Evolutionary conservation across 2,797 vertebrate species (phyloP).

Genomic region (Brachyalestes nurse): DNA sequence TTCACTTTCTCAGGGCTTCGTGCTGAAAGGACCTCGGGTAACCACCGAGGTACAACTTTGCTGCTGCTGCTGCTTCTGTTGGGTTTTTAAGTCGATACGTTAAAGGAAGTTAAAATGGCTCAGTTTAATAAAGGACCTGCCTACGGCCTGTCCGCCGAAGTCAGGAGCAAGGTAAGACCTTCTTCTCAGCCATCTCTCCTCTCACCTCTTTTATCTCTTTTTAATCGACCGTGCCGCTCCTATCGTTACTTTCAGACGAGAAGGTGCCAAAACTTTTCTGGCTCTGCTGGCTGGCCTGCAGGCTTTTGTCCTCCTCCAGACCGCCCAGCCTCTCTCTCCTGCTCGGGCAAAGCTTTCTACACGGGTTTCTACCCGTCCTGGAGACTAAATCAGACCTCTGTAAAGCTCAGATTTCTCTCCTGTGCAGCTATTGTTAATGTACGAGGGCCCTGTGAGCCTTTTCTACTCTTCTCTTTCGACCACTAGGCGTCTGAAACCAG

Average conservation of each 20-base stretch:
- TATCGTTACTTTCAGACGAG: no score
- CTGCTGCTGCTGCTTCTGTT: no score
- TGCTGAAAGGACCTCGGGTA: not conserved
- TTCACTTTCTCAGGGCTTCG: conserved; percentile 5
- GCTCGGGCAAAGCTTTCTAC: not conserved
- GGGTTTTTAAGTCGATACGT: no score
- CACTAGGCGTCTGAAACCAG: not conserved
- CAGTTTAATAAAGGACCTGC: conserved; percentile 68
- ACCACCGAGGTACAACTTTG: no score
- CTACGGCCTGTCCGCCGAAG: conserved; percentile 67
- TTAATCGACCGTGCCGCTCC: no score
- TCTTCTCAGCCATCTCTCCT: not conserved
- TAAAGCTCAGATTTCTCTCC: no score
- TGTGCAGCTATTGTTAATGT: not conserved
- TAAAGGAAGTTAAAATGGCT: conserved; percentile 48
- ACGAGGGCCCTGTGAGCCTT: not conserved
- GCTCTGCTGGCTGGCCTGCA: not conserved
- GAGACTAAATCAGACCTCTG: no score
- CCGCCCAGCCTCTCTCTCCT: not conserved
- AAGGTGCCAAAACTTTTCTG: not conserved
- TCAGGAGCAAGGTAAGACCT: conserved; percentile 65
- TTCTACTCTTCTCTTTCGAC: not conserved
- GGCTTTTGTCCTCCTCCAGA: not conserved
- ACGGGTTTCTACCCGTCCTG: not conserved
- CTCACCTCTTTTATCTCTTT: not conserved